phyloP scores from a whole-genome alignment of 2,113 vertebrate species.

The Heliornis fulica region DNA sequence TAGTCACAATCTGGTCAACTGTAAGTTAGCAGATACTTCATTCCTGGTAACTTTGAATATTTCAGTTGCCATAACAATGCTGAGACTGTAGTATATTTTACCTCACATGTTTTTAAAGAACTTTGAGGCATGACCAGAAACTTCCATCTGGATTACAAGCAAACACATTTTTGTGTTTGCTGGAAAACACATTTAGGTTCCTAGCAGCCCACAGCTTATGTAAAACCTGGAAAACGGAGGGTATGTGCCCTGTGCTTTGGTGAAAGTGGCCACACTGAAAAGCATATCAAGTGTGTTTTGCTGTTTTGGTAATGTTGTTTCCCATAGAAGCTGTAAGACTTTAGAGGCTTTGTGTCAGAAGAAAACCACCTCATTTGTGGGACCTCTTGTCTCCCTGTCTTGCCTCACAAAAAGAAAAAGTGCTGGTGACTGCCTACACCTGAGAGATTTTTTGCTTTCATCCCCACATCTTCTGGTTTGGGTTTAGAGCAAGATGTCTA shows the following conservation, averaged over 20 bases:
- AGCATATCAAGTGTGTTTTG: not conserved
- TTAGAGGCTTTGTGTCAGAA: not conserved
- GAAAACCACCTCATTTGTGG: not conserved
- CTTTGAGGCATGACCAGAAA: slow-evolving; percentile 17
- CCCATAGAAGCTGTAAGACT: not conserved
- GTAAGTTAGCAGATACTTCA: not conserved
- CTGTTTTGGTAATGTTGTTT: not conserved
- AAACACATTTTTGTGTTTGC: no score
- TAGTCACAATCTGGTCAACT: not conserved
- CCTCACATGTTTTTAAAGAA: slow-evolving; percentile 18
- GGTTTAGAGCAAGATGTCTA: not conserved
- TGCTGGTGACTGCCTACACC: not conserved
- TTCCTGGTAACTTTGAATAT: slow-evolving; percentile 13
- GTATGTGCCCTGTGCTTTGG: not conserved
- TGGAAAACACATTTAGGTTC: not conserved
- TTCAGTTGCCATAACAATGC: slow-evolving; percentile 26
- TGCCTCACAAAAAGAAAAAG: not conserved
- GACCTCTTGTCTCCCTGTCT: not conserved
- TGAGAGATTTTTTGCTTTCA: not conserved
- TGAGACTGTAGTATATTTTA: not conserved
- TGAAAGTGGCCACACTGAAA: not conserved
- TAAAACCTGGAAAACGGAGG: not conserved
- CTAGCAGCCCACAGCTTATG: not conserved
- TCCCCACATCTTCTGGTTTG: not conserved
- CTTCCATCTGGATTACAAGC: not conserved